Conservation (phyloP, 2,113 vertebrate species). For the Canis aureus region DNA sequence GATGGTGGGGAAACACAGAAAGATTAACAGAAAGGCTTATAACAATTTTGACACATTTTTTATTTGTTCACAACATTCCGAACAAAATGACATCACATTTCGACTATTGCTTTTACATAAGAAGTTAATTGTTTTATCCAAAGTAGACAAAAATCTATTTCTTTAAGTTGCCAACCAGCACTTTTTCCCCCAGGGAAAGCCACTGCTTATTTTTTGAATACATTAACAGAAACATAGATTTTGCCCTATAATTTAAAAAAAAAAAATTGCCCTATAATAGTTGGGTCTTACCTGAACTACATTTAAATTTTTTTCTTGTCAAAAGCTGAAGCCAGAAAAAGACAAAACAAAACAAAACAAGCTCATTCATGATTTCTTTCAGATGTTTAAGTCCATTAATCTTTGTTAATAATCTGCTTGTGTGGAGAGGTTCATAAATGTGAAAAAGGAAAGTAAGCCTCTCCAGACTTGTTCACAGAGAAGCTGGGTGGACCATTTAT, state of each 20-base stretch:
- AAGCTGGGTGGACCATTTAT: not conserved
- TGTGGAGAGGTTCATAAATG: not conserved
- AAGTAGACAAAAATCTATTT: slow-evolving; percentile 72
- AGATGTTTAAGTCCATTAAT: not conserved
- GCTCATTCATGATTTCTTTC: slow-evolving; percentile 18
- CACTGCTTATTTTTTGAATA: slow-evolving; percentile 18
- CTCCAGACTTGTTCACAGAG: not conserved
- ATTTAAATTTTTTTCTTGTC: slow-evolving; percentile 35
- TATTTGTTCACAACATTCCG: slow-evolving; percentile 85
- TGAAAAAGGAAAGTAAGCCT: slow-evolving; percentile 20
- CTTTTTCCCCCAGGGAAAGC: slow-evolving; percentile 53
- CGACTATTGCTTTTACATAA: slow-evolving; percentile 85
- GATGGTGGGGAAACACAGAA: not conserved
- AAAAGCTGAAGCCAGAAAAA: slow-evolving; percentile 31
- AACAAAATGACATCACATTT: slow-evolving; percentile 82
- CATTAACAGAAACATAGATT: slow-evolving; percentile 33
- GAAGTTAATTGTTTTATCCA: slow-evolving; percentile 73
- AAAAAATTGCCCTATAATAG: not conserved
- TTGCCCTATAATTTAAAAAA: not conserved
- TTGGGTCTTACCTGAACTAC: slow-evolving; percentile 24
- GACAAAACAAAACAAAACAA: not conserved
- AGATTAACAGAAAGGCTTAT: not conserved
- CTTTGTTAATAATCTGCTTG: not conserved
- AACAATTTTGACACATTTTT: slow-evolving; percentile 75
- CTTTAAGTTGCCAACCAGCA: not conserved